Conservation (phyloP, 2,113 vertebrate species). For the Eurystomus gularis region DNA sequence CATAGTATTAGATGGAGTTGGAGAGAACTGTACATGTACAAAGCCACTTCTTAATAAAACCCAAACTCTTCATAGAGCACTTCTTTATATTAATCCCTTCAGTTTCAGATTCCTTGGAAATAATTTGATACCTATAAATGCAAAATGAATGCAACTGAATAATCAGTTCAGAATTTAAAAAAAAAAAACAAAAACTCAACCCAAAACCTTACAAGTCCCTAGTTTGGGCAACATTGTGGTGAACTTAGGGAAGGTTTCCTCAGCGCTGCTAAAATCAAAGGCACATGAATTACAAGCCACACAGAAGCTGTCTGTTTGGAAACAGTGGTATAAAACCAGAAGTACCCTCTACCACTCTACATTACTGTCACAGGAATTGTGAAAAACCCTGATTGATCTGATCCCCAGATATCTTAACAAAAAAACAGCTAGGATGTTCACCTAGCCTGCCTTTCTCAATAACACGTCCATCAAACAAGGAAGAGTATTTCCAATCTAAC, state of each 20-base stretch:
- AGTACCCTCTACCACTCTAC: background rate
- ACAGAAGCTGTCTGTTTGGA: background rate
- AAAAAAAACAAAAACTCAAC: too few relatives aligned
- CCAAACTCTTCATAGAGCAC: background rate
- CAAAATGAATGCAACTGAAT: background rate
- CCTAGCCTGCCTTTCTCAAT: background rate
- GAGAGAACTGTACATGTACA: background rate
- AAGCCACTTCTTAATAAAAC: background rate
- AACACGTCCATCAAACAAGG: background rate
- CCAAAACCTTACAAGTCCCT: background rate
- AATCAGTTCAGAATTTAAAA: background rate
- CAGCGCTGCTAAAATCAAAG: background rate
- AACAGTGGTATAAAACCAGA: background rate
- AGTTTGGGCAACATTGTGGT: accelerated
- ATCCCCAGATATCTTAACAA: background rate
- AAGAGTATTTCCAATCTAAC: background rate
- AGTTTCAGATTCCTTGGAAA: background rate
- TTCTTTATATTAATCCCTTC: background rate
- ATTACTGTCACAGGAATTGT: background rate
- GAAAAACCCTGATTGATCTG: background rate
- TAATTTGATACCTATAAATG: background rate
- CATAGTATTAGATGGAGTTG: background rate
- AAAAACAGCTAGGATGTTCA: background rate
- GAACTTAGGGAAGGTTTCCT: background rate
- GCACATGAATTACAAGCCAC: background rate